phyloP scores from a whole-genome alignment of 1,140 invertebrate genomes.

The Scaptomyza graminum region DNA sequence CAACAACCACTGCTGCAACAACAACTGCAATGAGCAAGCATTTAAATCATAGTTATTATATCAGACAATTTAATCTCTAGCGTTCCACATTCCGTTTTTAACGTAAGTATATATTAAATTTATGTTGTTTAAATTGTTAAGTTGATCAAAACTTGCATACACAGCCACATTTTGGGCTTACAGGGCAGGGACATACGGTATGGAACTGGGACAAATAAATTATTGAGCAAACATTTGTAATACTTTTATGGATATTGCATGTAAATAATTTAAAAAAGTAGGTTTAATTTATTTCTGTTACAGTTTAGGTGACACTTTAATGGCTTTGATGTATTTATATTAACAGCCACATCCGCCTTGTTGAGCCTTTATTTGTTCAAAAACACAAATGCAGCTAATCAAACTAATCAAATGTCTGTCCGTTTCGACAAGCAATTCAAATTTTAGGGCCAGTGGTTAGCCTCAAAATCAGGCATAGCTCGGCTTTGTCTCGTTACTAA shows the following conservation, averaged over 20 bases:
- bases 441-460: background rate
- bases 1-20: background rate
- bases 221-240: too few relatives aligned
- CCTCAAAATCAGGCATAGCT: slow-evolving; percentile 7
- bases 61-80: background rate
- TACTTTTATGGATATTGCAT: too few relatives aligned
- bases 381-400: background rate
- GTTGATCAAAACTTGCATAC: too few relatives aligned
- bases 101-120: too few relatives aligned
- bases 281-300: too few relatives aligned
- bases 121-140: background rate
- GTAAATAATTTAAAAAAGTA: too few relatives aligned
- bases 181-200: too few relatives aligned
- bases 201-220: too few relatives aligned
- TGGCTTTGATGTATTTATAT: too few relatives aligned
- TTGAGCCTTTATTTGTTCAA: background rate
- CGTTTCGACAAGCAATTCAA: slow-evolving; percentile 1
- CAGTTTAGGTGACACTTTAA: too few relatives aligned
- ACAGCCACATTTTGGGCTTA: too few relatives aligned
- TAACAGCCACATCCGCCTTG: too few relatives aligned
- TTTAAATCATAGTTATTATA: slow-evolving; percentile 9
- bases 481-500: slow-evolving; percentile 22
- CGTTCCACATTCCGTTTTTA: background rate
- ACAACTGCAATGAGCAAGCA: background rate
- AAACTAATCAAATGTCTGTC: slow-evolving; percentile 34